phyloP scores from a whole-genome alignment of 2,888 invertebrate species.

The Drosophila pegasa region DNA sequence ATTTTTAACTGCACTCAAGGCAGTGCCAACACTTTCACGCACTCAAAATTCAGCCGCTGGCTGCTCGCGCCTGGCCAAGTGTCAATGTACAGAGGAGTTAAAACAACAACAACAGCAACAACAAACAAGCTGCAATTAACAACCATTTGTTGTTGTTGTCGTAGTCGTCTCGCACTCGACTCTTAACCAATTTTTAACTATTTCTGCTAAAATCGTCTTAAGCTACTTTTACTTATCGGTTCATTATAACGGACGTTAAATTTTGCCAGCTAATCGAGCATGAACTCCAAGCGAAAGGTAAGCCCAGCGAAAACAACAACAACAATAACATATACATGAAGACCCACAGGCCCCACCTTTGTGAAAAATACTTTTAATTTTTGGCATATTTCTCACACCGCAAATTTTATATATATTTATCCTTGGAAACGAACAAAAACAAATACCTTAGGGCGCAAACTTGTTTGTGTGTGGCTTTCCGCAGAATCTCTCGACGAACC shows the following conservation, averaged over 20 bases:
- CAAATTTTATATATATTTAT: slow-evolving; percentile 40
- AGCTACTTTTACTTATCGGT: slow-evolving; percentile 81
- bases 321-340: neutral
- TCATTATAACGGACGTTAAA: slow-evolving; percentile 71
- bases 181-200: slow-evolving; percentile 42
- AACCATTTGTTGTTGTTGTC: slow-evolving; percentile 43
- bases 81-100: slow-evolving; percentile 66
- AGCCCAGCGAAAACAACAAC: slow-evolving; percentile 23
- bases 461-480: slow-evolving; percentile 56
- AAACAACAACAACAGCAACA: slow-evolving; percentile 39
- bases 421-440: slow-evolving; percentile 64
- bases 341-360: slow-evolving; percentile 48
- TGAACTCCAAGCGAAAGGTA: slow-evolving; percentile 74
- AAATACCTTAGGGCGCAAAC: slow-evolving; percentile 64
- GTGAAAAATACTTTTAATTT: slow-evolving; percentile 43
- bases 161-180: slow-evolving; percentile 12
- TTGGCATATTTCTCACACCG: slow-evolving; percentile 54
- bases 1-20: slow-evolving; percentile 55
- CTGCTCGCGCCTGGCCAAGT: slow-evolving; percentile 35
- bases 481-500: slow-evolving; percentile 58
- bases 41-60: slow-evolving; percentile 31
- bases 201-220: slow-evolving; percentile 63
- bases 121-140: slow-evolving; percentile 67
- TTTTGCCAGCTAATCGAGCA: slow-evolving; percentile 76
- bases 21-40: slow-evolving; percentile 67